A percentile compares a stretch with the other conserved stretches of the same genome.
Evolutionary conservation across 2,797 vertebrate species (phyloP).

Genomic region (Periparus ater): DNA sequence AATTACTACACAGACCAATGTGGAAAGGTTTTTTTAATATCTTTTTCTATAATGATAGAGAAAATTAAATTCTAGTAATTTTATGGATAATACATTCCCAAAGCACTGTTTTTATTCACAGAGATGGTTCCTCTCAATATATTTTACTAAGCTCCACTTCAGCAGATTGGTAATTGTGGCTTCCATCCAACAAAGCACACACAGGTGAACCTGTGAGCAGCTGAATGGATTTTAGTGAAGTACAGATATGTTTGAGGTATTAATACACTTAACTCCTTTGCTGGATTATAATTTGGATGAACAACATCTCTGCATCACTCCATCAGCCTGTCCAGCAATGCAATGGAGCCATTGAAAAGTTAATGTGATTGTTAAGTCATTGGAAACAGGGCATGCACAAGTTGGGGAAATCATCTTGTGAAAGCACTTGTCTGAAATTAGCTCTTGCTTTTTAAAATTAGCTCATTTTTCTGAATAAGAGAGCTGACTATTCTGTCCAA

Average conservation of each 20-base stretch:
- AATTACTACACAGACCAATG: neutral
- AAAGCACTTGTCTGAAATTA: constrained; percentile 53
- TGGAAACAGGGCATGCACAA: constrained; percentile 26
- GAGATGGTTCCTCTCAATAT: neutral
- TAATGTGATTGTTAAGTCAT: constrained; percentile 43
- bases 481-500: constrained; percentile 35
- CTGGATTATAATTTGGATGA: neutral
- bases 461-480: constrained; percentile 56
- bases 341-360: neutral
- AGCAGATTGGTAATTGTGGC: constrained; percentile 8
- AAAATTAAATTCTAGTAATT: constrained; percentile 30
- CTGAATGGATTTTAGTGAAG: neutral
- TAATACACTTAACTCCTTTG: neutral
- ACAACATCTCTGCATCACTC: neutral
- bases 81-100: constrained; percentile 8
- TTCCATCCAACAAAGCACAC: neutral
- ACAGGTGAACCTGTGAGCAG: neutral
- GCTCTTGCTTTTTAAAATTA: constrained; percentile 48
- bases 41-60: neutral
- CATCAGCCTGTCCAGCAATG: neutral
- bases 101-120: constrained; percentile 33
- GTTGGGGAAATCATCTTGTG: neutral
- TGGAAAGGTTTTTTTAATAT: neutral
- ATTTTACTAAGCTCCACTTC: neutral
- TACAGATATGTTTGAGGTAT: neutral